These are phyloP conservation scores for Holacanthus passer DNA, from an alignment of 2,113 vertebrate species.

Conservation along the genomic window DNA sequence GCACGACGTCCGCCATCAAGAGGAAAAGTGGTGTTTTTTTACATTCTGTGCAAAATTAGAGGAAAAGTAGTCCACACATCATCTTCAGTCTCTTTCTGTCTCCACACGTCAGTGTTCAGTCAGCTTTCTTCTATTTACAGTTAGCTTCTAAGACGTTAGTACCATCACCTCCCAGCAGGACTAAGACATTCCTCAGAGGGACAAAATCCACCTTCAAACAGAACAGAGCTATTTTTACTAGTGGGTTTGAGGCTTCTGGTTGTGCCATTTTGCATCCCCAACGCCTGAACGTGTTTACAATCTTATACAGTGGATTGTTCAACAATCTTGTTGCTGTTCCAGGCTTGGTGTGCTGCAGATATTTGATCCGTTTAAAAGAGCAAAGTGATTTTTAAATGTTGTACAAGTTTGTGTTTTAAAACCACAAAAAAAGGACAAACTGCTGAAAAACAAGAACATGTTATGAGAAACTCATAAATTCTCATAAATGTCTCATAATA, in stretches of 20 bases:
- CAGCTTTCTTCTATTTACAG: constrained; percentile 62
- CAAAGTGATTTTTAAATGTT: neutral
- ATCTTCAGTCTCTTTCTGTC: neutral
- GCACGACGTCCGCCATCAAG: constrained; percentile 6
- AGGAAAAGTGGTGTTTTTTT: constrained; percentile 53
- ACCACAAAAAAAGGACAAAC: no score
- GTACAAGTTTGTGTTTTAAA: no score
- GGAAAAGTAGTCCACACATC: constrained; percentile 41
- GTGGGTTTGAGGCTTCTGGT: neutral
- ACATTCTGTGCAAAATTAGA: constrained; percentile 81
- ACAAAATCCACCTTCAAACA: constrained; percentile 43
- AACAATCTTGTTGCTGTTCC: neutral
- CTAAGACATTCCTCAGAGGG: constrained; percentile 57
- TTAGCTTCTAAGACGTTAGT: constrained; percentile 68
- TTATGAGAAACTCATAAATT: no score
- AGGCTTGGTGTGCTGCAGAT: neutral
- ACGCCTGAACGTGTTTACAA: constrained; percentile 2
- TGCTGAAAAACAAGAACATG: no score
- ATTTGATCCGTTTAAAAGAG: neutral
- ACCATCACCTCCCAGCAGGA: constrained; percentile 44
- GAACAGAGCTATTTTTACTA: neutral
- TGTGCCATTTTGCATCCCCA: neutral
- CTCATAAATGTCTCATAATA: no score
- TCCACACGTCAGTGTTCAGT: constrained; percentile 24
- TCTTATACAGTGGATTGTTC: neutral